Evolutionary conservation across 2,888 invertebrate genomes (phyloP), one percentile per base, ranked within the genome.

Genomic region (Actias luna): DNA sequence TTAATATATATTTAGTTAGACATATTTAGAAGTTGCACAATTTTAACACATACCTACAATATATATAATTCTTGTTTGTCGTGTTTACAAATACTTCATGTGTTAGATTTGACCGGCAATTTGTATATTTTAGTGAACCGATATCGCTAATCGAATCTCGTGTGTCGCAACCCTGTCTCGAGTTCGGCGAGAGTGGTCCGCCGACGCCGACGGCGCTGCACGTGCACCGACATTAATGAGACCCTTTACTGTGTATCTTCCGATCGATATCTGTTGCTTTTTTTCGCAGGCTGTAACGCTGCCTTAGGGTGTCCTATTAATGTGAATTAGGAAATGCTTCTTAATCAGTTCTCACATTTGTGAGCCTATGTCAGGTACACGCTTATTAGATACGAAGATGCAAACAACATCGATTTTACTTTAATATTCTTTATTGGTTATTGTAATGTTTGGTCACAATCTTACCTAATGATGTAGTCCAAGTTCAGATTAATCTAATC

Each of bases 191-290:
- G 69, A 72, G 69, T 72, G 71, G 69, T 70, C 61, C 64, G 82
- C 89, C 88, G 77, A 72, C 63, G 82, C 89, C 88, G 77, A 72
- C 74, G 87, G 89, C 89, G 70, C 76, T 83, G 88, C 91, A 91
- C 90, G 90, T 90, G 90, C 86, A 80, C 74, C 71, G 70, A 69
- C 74, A 74, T 77, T 86, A 88, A 89, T 87, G 87, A 88, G 86
- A 78, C 76, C 71, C 77, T 78, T 73, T 68, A 68, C 79, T 77
- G 79, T 82, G 55, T 85, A 86, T 88, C 89, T 85, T 80, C 81
- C 77, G 75, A 76, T 72, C 79, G 82, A 87, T 86, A 65, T 58
- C 61, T 63, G 57, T 25, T 42, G 31, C 46, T 63, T 59, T 63
- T 59, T 63, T 31, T 58, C 33, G 33, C 33, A 58, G 58, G 5